Base-by-base conservation (phyloP, 1,140 invertebrate genomes). In the Drosophila albomicans region DNA sequence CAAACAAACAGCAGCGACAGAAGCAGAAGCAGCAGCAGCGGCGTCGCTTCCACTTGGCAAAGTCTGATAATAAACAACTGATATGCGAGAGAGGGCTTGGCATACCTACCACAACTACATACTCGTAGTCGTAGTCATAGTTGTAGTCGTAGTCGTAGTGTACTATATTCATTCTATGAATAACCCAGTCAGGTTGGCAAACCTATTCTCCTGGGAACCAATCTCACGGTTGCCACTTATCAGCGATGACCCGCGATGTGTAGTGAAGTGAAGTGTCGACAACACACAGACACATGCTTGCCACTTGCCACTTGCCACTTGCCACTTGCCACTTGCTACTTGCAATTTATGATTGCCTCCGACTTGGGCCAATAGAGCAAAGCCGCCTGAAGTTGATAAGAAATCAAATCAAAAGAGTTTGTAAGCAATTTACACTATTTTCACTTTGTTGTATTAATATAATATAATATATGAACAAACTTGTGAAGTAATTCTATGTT, bases 1-100 rank as follows among this genome's bases (percentile, higher is more conserved):
- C 70, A 64, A 75, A 70, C 66, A 84, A 84, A 84, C 73, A 81
- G 63, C 46, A 46, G 59, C 73, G 45, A 38, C 49, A 25, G 4
- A 25, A 25, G 20, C 20, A 25, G 20, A 25, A 4, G 8, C 35
- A 25, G 20, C 4, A 25, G 8, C 35, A 46, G 59, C 73, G 41
- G 41, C 51, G 48, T 52, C 77, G 46, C 70, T 69, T 59, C 69
- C 78, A 81, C 82, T 62, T 65, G 25, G 57, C 48, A 49, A 68
- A 68, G 46, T 35, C 59, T 45, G 79, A 87, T 87, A 70, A 82
- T 78, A 82, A 88, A 64, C 56, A 66, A 66, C 54, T 68, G 84
- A 87, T 87, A 6, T 52, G 43, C 8, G 15, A 52, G 20, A 52
- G 20, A 20, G 54, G 65, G 68, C 68, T 63, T 52, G 68, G 25